Base-by-base conservation (phyloP, 1,140 invertebrate genomes). In the Nephotettix cincticeps region DNA sequence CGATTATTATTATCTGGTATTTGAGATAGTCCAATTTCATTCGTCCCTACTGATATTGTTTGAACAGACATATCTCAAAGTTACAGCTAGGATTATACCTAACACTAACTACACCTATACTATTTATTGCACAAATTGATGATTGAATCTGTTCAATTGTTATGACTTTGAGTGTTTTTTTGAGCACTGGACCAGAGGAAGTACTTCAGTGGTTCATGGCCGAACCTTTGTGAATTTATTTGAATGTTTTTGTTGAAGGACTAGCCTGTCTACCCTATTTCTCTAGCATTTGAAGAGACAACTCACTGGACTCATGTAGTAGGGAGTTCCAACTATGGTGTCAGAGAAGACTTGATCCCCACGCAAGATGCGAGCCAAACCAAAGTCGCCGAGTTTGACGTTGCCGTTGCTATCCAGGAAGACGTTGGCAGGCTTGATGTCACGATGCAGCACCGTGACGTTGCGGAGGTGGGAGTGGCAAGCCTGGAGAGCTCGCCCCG, bases 291-390 rank as follows among this genome's bases (percentile, higher is more conserved):
- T 47, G 2, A 68, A 23, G 1, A 11, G 19, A 28, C 29, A 19
- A 75, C 91, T 82, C 80, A 93, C 91, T 30, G 92, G 92, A 58
- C 90, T 91, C 91, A 93, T 93, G 79, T 93, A 93, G 80, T 92
- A 93, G 1, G 90, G 91, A 6, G 91, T 93, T 6, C 91, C 92
- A 68, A 93, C 90, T 47, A 93, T 81, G 23, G 90, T 91, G 76
- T 90, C 87, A 6, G 90, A 90, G 47, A 29, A 71, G 13, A 36
- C 84, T 14, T 75, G 54, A 1, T 76, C 84, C 32, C 83, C 83
- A 68, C 87, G 84, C 76, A 87, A 84, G 66, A 85, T 85, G 64
- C 90, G 77, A 1, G 90, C 90, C 14, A 94, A 80, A 0, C 92
- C 92, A 43, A 94, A 84, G 80, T 94, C 91, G 1, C 92, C 91